These are phyloP conservation scores for Pangasianodon hypophthalmus DNA, from an alignment of 2,113 vertebrate genomes.

Conservation along the genomic window DNA sequence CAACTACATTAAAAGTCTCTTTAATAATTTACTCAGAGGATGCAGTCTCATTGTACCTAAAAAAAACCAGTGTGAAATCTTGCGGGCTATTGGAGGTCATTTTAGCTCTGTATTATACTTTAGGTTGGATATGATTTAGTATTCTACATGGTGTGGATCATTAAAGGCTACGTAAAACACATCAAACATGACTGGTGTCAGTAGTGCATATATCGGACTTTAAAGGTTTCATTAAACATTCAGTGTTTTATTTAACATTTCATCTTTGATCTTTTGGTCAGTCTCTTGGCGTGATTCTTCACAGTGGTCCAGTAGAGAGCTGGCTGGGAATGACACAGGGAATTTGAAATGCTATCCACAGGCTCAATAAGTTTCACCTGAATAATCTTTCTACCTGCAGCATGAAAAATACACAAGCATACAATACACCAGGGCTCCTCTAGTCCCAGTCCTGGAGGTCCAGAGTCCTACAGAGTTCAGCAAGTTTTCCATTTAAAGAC, in stretches of 20 bases:
- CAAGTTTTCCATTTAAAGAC: background rate
- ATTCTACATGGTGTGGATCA: background rate
- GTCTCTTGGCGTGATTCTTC: slow-evolving; percentile 8
- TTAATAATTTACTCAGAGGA: background rate
- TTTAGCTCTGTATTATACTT: background rate
- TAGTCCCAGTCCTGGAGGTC: background rate
- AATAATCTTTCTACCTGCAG: background rate
- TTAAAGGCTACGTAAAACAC: slow-evolving; percentile 6
- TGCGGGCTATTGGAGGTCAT: background rate
- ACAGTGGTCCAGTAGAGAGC: background rate
- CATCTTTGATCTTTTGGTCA: slow-evolving; percentile 45
- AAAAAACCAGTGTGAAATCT: background rate
- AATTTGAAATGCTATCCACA: slow-evolving; percentile 21
- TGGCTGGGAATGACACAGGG: background rate
- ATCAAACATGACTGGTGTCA: slow-evolving; percentile 28
- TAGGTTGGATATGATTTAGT: background rate
- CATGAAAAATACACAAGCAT: background rate
- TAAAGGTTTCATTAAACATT: slow-evolving; percentile 39
- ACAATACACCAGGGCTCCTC: background rate
- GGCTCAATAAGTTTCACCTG: slow-evolving; percentile 19
- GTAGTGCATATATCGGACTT: slow-evolving; percentile 23
- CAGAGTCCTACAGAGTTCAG: background rate
- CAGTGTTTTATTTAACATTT: slow-evolving; percentile 21
- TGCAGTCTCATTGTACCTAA: background rate
- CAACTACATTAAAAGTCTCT: background rate